Evolutionary conservation across 1,140 invertebrate species (phyloP).

Genomic region (Zaprionus taronus): DNA sequence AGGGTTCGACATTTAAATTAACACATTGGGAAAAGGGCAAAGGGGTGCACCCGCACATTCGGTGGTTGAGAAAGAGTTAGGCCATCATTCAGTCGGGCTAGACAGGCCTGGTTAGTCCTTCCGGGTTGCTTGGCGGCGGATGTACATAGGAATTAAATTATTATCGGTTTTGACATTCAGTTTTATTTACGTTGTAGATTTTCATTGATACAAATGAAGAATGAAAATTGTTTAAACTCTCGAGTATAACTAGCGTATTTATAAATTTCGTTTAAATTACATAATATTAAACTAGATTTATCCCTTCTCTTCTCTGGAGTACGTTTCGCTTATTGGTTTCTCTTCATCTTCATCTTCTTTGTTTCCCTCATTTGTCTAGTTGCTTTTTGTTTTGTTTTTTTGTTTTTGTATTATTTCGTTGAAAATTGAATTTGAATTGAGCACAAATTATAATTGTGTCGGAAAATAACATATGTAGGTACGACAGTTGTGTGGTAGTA

Average conservation of each 20-base stretch:
- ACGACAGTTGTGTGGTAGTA: not conserved
- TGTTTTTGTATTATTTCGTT: slow-evolving; percentile 24
- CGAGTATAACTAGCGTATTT: slow-evolving; percentile 78
- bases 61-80: slow-evolving; percentile 30
- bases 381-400: not conserved
- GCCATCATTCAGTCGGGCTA: not conserved
- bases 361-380: slow-evolving; percentile 72
- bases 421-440: slow-evolving; percentile 17
- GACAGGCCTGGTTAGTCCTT: slow-evolving; percentile 41
- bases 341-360: slow-evolving; percentile 17
- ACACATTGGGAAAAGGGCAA: slow-evolving; percentile 29
- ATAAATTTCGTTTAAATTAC: slow-evolving; percentile 79
- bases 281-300: slow-evolving; percentile 80
- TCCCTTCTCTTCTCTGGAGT: slow-evolving; percentile 52
- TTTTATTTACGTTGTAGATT: slow-evolving; percentile 79
- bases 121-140: slow-evolving; percentile 36
- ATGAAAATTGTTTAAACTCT: slow-evolving; percentile 59
- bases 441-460: slow-evolving; percentile 20
- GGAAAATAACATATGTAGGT: slow-evolving; percentile 11
- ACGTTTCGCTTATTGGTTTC: slow-evolving; percentile 38
- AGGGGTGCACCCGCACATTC: slow-evolving; percentile 5
- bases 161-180: slow-evolving; percentile 73
- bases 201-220: slow-evolving; percentile 79
- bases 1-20: slow-evolving; percentile 65
- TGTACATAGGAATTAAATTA: slow-evolving; percentile 17